Conservation (phyloP, 2,113 vertebrate species). For the Cyprinodon variegatus region DNA sequence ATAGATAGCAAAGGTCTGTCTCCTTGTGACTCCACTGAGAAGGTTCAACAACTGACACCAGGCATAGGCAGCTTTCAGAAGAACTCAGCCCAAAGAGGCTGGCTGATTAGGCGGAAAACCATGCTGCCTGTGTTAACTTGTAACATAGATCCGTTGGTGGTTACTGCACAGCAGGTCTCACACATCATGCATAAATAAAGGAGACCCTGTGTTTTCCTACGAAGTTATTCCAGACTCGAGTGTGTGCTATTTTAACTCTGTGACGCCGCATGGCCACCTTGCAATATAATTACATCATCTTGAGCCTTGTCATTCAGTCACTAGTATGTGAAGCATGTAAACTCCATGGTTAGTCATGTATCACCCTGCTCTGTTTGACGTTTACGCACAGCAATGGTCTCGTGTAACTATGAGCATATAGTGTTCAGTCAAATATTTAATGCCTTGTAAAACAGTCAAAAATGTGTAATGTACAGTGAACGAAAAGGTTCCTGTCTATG, state of each 20-base stretch:
- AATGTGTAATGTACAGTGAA: slow-evolving; percentile 61
- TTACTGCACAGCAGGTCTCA: slow-evolving; percentile 33
- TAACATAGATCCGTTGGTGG: slow-evolving; percentile 46
- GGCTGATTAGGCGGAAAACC: slow-evolving; percentile 5
- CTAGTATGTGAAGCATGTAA: slow-evolving; percentile 73
- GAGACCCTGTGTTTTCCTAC: slow-evolving; percentile 46
- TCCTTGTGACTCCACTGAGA: slow-evolving; percentile 59
- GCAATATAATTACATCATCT: slow-evolving; percentile 75
- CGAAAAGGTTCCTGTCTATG: slow-evolving; percentile 36
- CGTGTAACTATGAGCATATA: slow-evolving; percentile 67
- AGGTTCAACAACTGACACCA: slow-evolving; percentile 40
- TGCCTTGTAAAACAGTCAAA: slow-evolving; percentile 74
- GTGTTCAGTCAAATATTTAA: slow-evolving; percentile 75
- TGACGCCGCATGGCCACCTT: slow-evolving; percentile 40
- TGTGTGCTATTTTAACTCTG: slow-evolving; percentile 53
- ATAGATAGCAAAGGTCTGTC: slow-evolving; percentile 67
- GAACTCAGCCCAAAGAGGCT: slow-evolving; percentile 24
- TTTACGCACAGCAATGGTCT: slow-evolving; percentile 72
- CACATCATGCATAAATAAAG: slow-evolving; percentile 49
- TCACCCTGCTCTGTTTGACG: slow-evolving; percentile 77
- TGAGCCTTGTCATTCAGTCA: slow-evolving; percentile 69
- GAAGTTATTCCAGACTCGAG: slow-evolving; percentile 49
- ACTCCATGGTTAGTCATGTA: slow-evolving; percentile 70
- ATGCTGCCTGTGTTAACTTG: slow-evolving; percentile 25
- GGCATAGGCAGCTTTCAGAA: slow-evolving; percentile 14